Evolutionary conservation across 2,797 vertebrate species (phyloP), one percentile per base, ranked within the genome.

Genomic region (Gallinago stenura): DNA sequence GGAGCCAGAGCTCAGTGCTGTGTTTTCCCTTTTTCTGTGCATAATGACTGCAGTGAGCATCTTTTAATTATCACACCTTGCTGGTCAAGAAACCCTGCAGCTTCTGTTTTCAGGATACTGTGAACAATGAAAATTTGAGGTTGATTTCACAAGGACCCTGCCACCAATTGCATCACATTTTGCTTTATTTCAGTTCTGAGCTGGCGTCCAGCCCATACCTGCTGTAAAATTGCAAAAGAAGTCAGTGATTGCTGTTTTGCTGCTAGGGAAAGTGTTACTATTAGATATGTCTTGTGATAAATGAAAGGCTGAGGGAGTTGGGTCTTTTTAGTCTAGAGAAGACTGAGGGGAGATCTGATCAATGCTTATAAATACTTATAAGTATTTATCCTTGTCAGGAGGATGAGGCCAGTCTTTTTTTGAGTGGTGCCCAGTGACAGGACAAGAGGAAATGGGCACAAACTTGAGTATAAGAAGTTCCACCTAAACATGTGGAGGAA

Each of bases 181-280:
- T 12, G 4, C 11, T 56, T 64, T 30, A 17, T 24, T 18, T 15
- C 25, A 3, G 15, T n/a, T 41, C 8, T 12, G n/a, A 56, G 54
- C 35, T 11, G 28, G 15, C 22, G 43, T 25, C 30, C 31, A 9
- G 31, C 16, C 2, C 1, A 2, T 24, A 6, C 0, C 2, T 45
- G 26, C 50, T 56, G 33, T 19, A 11, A 24, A 21, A 2, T 1
- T 0, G 20, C 31, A 2, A 11, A 28, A 60, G 21, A 19, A 41
- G 33, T 24, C 1, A 0, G 1, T 1, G 0, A 18, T 83, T 57
- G 13, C 46, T 37, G 6, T 31, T 66, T 22, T 46, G 14, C 48
- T 58, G 14, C 4, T 3, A 6, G 64, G 21, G 26, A 62, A 60
- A 7, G 18, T 6, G 11, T 16, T 56, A 10, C 10, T 41, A 2